Percentiles rank a stretch among this genome's conserved stretches.
These are phyloP conservation scores for Danionella cerebrum DNA, from an alignment of 2,113 vertebrate species.

Conservation along the genomic window DNA sequence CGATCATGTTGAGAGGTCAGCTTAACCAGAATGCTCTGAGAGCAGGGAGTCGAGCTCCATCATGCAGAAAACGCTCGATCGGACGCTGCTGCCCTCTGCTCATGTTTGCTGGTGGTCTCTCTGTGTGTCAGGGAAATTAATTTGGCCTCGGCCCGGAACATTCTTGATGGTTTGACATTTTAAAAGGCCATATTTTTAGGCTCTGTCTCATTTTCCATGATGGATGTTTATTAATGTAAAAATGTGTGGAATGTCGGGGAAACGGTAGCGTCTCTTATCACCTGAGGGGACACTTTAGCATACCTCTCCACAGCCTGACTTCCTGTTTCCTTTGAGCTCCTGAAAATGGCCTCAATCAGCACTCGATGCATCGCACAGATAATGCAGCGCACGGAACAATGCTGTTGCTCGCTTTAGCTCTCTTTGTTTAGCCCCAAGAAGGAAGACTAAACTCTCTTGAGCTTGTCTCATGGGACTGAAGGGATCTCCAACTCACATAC, in stretches of 20 bases:
- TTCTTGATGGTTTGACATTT: background rate
- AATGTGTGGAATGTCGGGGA: constrained; percentile 45
- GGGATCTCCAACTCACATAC: background rate
- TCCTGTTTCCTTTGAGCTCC: constrained; percentile 66
- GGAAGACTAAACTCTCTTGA: constrained; percentile 2
- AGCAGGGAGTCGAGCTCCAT: background rate
- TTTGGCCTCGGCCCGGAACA: background rate
- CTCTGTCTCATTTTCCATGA: background rate
- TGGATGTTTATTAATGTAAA: constrained; percentile 20
- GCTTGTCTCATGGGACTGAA: constrained; percentile 2
- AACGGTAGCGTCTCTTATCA: constrained; percentile 51
- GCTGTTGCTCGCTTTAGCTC: background rate
- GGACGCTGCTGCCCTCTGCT: background rate
- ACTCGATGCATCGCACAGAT: constrained; percentile 54
- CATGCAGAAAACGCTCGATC: background rate
- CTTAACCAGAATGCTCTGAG: constrained; percentile 16
- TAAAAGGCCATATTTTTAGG: constrained; percentile 1
- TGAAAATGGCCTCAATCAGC: constrained; percentile 53
- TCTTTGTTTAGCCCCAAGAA: constrained; percentile 24
- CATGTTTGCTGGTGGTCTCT: background rate
- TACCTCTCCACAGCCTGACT: constrained; percentile 56
- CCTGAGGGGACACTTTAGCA: constrained; percentile 52
- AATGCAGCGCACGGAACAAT: constrained; percentile 6
- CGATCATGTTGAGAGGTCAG: constrained; percentile 43
- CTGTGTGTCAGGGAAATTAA: background rate